A percentile compares a stretch with the other conserved stretches of the same genome.
phyloP scores from a whole-genome alignment of 2,797 vertebrate species.

The Tragelaphus oryx region DNA sequence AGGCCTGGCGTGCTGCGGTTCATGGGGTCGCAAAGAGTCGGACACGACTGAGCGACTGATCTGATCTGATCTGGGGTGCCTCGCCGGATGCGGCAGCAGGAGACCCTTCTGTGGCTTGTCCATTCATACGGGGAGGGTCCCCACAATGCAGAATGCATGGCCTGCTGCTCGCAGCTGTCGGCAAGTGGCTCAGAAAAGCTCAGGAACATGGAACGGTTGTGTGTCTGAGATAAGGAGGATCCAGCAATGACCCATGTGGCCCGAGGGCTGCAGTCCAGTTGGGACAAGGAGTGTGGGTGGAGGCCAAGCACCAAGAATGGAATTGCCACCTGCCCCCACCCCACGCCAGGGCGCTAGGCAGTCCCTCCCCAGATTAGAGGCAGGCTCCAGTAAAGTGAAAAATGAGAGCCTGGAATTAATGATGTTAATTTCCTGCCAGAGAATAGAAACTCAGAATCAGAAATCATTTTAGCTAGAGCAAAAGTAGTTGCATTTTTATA shows the following conservation, averaged over 20 bases:
- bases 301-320: background rate
- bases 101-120: background rate
- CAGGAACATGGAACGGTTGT: background rate
- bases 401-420: background rate
- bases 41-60: too few relatives aligned
- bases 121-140: background rate
- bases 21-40: too few relatives aligned
- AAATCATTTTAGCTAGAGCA: background rate
- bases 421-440: background rate
- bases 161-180: background rate
- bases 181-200: background rate
- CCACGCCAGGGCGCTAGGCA: too few relatives aligned
- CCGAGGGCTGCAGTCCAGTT: background rate
- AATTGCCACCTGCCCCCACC: accelerated
- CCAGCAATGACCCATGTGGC: background rate
- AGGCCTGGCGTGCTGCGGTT: too few relatives aligned
- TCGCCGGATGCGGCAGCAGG: background rate
- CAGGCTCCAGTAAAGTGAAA: background rate
- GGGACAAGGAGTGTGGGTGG: background rate
- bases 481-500: background rate
- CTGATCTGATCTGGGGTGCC: background rate
- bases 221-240: background rate
- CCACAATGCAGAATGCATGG: accelerated
- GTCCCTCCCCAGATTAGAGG: background rate
- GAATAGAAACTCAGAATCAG: background rate